A percentile compares a stretch with the other conserved stretches of the same genome.
phyloP scores from a whole-genome alignment of 2,797 vertebrate species.

The Emydoidea blandingii region DNA sequence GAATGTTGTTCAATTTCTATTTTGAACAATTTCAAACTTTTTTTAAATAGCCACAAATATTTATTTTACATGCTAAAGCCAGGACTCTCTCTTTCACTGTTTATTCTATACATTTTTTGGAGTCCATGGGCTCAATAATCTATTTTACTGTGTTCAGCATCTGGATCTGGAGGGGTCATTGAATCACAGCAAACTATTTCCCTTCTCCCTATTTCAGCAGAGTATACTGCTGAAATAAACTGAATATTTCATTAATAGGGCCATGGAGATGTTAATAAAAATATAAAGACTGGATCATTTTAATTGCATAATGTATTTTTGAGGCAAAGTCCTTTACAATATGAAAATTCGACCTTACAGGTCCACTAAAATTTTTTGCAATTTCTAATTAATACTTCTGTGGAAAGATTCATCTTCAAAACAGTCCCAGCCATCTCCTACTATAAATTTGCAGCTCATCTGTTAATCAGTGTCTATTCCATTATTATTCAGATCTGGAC shows the following conservation, averaged over 20 bases:
- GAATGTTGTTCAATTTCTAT: slow-evolving; percentile 19
- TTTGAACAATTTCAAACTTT: slow-evolving; percentile 20
- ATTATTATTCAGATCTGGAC: slow-evolving; percentile 42
- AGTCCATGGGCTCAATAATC: slow-evolving; percentile 10
- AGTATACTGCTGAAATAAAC: slow-evolving; percentile 50
- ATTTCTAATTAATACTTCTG: slow-evolving; percentile 14
- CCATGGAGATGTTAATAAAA: slow-evolving; percentile 50
- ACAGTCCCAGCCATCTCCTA: slow-evolving; percentile 21
- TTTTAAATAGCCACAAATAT: not conserved
- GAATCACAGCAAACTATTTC: slow-evolving; percentile 48
- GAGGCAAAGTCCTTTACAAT: slow-evolving; percentile 37
- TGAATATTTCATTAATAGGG: slow-evolving; percentile 45
- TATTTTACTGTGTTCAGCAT: slow-evolving; percentile 26
- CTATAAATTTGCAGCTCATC: slow-evolving; percentile 42
- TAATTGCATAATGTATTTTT: slow-evolving; percentile 36
- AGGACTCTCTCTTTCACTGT: slow-evolving; percentile 3
- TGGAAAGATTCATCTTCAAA: slow-evolving; percentile 32
- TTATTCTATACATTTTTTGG: slow-evolving; percentile 30
- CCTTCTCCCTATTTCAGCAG: not conserved
- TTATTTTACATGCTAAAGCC: slow-evolving; percentile 26
- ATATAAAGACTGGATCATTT: slow-evolving; percentile 42
- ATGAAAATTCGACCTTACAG: slow-evolving; percentile 34
- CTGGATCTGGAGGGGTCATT: slow-evolving; percentile 1
- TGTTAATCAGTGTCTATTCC: slow-evolving; percentile 40
- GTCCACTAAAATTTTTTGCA: not conserved